Conservation (phyloP, 1,140 invertebrate species). For the Marisa cornuarietis region DNA sequence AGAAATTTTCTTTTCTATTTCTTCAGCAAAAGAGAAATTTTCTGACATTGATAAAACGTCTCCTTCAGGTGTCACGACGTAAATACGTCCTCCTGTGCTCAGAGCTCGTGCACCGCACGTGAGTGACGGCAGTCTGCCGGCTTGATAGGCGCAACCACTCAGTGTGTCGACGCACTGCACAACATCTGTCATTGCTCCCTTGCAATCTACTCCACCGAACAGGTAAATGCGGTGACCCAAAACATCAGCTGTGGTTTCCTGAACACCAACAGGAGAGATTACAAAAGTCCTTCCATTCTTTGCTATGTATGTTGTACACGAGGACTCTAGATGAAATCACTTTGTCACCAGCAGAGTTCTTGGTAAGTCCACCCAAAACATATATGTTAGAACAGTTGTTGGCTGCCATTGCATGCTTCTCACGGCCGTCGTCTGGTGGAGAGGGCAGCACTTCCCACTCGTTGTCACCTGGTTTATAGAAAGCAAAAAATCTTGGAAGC, state of each 20-base stretch:
- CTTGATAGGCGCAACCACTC: not conserved
- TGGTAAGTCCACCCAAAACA: slow-evolving; percentile 39
- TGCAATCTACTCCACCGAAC: not conserved
- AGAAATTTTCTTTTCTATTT: not conserved
- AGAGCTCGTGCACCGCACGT: not conserved
- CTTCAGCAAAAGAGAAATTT: not conserved
- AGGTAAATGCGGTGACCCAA: not conserved
- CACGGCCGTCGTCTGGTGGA: slow-evolving; percentile 30
- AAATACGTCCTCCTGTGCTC: not conserved
- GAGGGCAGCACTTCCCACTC: not conserved
- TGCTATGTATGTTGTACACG: not conserved
- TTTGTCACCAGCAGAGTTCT: slow-evolving; percentile 21
- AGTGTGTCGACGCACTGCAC: not conserved
- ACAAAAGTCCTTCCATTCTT: not conserved
- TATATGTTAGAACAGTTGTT: slow-evolving; percentile 33
- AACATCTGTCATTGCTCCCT: not conserved
- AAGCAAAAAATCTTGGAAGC: not conserved
- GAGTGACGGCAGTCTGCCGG: not conserved
- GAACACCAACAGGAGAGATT: not conserved
- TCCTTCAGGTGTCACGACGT: not conserved
- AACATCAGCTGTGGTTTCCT: not conserved
- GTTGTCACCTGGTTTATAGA: not conserved
- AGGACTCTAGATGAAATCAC: not conserved
- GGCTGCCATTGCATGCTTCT: slow-evolving; percentile 45
- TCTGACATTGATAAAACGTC: not conserved